Percentiles rank a stretch among this genome's conserved stretches.
Conservation (phyloP, 2,888 invertebrate genomes). For the Cataglyphis livida region DNA sequence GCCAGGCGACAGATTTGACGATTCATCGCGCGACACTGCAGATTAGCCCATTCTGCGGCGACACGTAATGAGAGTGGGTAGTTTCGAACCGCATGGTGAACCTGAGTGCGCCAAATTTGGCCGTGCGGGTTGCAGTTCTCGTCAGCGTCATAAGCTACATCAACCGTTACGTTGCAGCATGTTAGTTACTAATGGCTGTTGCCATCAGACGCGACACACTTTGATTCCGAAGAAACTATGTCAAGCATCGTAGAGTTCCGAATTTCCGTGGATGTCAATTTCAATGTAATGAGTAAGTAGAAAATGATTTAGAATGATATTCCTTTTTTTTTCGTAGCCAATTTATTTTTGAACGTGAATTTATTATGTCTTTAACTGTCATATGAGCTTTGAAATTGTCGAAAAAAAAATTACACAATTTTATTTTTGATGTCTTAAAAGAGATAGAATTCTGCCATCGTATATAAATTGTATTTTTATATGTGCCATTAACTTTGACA, state of each 20-base stretch:
- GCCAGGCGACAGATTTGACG: slow-evolving; percentile 38
- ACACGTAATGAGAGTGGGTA: slow-evolving; percentile 50
- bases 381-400: neutral
- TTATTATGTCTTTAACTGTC: neutral
- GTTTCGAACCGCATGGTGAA: slow-evolving; percentile 48
- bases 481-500: neutral
- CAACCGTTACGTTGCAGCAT: slow-evolving; percentile 41
- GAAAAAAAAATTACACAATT: neutral
- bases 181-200: slow-evolving; percentile 37
- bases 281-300: neutral
- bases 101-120: slow-evolving; percentile 50
- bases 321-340: neutral
- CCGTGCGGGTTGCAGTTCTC: slow-evolving; percentile 38
- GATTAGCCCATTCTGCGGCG: slow-evolving; percentile 52
- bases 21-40: slow-evolving; percentile 36
- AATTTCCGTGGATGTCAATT: neutral
- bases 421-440: neutral
- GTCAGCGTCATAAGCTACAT: slow-evolving; percentile 52
- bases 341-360: neutral
- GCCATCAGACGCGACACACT: slow-evolving; percentile 26
- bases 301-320: neutral
- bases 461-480: neutral
- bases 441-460: neutral
- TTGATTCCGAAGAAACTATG: slow-evolving; percentile 35
- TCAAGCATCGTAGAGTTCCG: neutral